phyloP scores from a whole-genome alignment of 2,113 vertebrate species.

The Azemiops feae region DNA sequence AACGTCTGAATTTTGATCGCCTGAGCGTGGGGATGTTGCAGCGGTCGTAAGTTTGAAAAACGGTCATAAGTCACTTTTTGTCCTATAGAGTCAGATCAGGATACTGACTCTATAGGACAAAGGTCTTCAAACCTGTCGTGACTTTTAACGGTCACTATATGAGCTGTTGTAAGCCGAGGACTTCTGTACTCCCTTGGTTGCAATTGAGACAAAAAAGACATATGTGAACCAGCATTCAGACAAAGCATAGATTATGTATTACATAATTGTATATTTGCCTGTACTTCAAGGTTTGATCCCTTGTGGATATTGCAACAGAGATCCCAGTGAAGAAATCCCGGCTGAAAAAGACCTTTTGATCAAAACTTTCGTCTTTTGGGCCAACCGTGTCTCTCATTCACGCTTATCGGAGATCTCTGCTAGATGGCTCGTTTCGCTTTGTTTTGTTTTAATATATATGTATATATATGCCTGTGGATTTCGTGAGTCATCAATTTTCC shows the following conservation, averaged over 20 bases:
- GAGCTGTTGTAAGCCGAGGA: no score
- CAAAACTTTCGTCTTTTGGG: background rate
- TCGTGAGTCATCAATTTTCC: conserved; percentile 47
- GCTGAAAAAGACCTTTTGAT: background rate
- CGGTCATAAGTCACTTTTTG: no score
- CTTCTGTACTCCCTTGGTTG: no score
- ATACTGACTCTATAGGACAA: no score
- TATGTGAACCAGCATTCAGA: background rate
- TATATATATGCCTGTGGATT: conserved; percentile 27
- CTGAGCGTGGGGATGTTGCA: no score
- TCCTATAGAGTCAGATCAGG: no score
- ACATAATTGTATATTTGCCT: no score
- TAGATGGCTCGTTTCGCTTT: background rate
- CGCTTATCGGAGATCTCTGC: conserved; percentile 50
- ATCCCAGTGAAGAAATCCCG: background rate
- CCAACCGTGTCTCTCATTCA: background rate
- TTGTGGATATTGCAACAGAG: background rate
- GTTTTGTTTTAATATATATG: conserved; percentile 20
- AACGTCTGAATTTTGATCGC: background rate
- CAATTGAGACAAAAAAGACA: no score
- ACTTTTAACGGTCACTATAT: no score
- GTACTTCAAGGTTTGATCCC: no score
- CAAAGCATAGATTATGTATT: background rate
- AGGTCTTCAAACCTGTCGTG: no score
- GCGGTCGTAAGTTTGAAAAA: no score